Conservation (phyloP, 2,797 vertebrate species). For the Oreonectes daqikongensis region DNA sequence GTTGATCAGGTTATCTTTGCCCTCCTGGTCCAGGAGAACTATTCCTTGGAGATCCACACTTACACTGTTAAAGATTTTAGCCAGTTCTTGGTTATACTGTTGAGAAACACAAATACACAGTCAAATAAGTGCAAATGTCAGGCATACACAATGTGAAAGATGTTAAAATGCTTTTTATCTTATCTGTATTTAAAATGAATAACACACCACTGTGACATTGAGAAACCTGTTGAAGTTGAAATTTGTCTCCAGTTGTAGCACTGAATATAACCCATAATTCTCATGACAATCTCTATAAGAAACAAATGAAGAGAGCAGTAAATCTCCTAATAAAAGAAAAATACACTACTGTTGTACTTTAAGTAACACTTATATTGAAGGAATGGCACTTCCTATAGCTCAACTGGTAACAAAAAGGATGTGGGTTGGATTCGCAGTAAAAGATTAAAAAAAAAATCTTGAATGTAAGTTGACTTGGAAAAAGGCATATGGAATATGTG, state of each 20-base stretch:
- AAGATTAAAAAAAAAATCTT: too few species aligned
- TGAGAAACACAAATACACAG: slow-evolving; percentile 30
- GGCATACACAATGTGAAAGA: neutral
- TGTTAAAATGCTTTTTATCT: neutral
- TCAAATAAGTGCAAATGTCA: neutral
- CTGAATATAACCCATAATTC: slow-evolving; percentile 88
- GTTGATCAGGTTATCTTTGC: slow-evolving; percentile 83
- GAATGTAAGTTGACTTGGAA: too few species aligned
- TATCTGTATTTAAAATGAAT: neutral
- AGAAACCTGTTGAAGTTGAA: slow-evolving; percentile 87
- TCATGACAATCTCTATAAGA: slow-evolving; percentile 85
- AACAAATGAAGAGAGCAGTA: neutral
- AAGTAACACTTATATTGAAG: neutral
- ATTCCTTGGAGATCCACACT: slow-evolving; percentile 81
- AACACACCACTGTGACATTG: slow-evolving; percentile 83
- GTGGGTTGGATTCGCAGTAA: too few species aligned
- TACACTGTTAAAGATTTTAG: slow-evolving; percentile 79
- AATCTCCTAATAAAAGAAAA: neutral
- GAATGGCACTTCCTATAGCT: too few species aligned
- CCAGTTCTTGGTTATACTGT: slow-evolving; percentile 85
- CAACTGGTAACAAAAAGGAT: too few species aligned
- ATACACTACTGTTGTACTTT: neutral
- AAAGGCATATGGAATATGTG: too few species aligned
- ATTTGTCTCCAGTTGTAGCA: slow-evolving; percentile 86
- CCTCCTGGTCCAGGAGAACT: slow-evolving; percentile 81